Evolutionary conservation across 2,888 invertebrate genomes (phyloP), one percentile per base, ranked within the genome.

Genomic region (Elegia similella): DNA sequence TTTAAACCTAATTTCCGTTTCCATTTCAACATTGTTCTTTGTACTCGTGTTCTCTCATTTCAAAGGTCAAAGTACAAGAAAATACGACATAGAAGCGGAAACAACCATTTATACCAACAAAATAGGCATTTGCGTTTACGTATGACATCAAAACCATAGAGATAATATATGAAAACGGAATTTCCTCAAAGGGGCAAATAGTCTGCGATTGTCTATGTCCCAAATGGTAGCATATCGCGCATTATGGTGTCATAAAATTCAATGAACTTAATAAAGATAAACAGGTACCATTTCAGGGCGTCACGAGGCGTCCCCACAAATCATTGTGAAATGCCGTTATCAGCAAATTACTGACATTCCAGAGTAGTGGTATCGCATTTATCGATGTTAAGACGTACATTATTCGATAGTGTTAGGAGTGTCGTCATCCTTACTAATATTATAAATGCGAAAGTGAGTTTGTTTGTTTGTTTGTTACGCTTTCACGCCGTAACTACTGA

Each of bases 301-400:
- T 44, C 46, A 58, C 56, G 48, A 55, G 63, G 59, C 57, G 63
- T 62, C 61, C 60, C 59, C 66, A 67, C 65, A 70, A 67, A 69
- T 70, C 68, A 69, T 66, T 55, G 60, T 50, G 61, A 63, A 64
- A 60, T 57, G 63, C 50, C 60, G 67, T 67, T 67, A 73, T 69
- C 70, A 68, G 61, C 58, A 60, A 67, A 69, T 66, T 58, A 65
- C 65, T 64, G 68, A 65, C 69, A 62, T 63, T 58, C 62, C 65
- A 34, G 55, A 59, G 63, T 69, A 68, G 62, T 60, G 67, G 61
- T 60, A 62, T 44, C n/a, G 34, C 15, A 17, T 15, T 12, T 38
- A 8, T 50, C 50, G 50, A 50, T 50, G 15, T 12, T 1, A 34
- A 38, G 38, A 38, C n/a, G 38, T n/a, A n/a, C 38, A 38, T 0